These are phyloP conservation scores for Zaprionus gabonicus DNA, from an alignment of 1,140 invertebrate species.

Conservation along the genomic window DNA sequence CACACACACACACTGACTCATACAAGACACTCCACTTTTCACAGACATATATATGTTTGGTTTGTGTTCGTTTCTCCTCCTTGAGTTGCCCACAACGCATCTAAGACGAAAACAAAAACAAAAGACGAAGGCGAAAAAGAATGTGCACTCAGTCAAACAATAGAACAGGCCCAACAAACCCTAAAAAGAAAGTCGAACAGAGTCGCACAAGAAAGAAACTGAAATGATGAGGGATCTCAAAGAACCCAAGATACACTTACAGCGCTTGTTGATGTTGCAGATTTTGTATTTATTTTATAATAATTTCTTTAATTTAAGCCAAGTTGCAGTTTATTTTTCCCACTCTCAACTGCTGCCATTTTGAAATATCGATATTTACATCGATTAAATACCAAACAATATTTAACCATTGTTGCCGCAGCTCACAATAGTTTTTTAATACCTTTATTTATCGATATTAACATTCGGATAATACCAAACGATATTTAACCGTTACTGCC, in stretches of 20 bases:
- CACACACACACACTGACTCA: slow-evolving; percentile 2
- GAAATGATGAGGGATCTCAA: background rate
- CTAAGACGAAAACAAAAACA: slow-evolving; percentile 12
- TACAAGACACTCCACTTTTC: slow-evolving; percentile 9
- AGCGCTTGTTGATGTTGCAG: background rate
- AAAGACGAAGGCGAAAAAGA: slow-evolving; percentile 2
- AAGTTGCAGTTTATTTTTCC: background rate
- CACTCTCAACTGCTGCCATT: background rate
- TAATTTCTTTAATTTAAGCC: background rate
- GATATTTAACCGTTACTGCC: too few species aligned
- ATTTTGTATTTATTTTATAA: background rate
- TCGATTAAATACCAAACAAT: background rate
- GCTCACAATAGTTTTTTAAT: too few species aligned
- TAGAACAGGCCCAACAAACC: slow-evolving; percentile 4
- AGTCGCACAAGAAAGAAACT: background rate
- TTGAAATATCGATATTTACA: too few species aligned
- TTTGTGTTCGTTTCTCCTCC: slow-evolving; percentile 33
- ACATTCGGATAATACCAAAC: background rate
- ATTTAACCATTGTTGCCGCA: too few species aligned
- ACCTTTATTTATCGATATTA: background rate
- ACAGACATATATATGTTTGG: slow-evolving; percentile 27
- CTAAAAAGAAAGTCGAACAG: slow-evolving; percentile 15
- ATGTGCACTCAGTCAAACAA: slow-evolving; percentile 14
- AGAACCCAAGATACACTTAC: slow-evolving; percentile 17
- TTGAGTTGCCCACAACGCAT: slow-evolving; percentile 39